Evolutionary conservation across 2,797 vertebrate species (phyloP).

Genomic region (Sebastes matsubarae): DNA sequence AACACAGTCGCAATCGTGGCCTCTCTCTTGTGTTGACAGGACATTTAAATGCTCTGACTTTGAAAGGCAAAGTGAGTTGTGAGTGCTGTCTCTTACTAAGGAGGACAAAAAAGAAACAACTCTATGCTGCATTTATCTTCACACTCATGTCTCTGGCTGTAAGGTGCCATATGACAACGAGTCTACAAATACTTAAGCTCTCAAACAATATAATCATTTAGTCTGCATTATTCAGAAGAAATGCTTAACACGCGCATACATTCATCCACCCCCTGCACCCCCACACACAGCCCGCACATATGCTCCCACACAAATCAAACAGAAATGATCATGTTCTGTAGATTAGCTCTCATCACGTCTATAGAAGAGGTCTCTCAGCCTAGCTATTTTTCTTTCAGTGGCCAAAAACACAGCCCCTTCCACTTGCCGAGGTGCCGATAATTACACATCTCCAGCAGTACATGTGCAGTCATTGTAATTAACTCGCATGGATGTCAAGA

Average conservation of each 20-base stretch:
- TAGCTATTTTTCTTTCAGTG: constrained; percentile 21
- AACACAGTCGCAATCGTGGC: background rate
- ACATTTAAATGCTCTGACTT: constrained; percentile 32
- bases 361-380: constrained; percentile 13
- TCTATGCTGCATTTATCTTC: background rate
- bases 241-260: background rate
- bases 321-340: background rate
- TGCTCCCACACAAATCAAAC: constrained; percentile 5
- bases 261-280: background rate
- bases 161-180: background rate
- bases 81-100: background rate
- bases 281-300: background rate
- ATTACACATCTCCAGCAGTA: constrained; percentile 72
- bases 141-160: background rate
- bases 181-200: background rate
- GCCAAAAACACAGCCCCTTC: constrained; percentile 44
- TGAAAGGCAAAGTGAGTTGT: constrained; percentile 24
- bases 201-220: background rate
- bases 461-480: constrained; percentile 77
- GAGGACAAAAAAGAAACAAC: background rate
- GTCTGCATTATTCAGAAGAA: constrained; percentile 1
- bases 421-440: constrained; percentile 60
- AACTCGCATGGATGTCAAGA: constrained; percentile 75
- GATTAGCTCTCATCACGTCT: constrained; percentile 19
- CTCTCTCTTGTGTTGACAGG: background rate